A percentile compares a stretch with the other conserved stretches of the same genome.
phyloP scores from a whole-genome alignment of 1,140 invertebrate genomes.

The Orius insidiosus region DNA sequence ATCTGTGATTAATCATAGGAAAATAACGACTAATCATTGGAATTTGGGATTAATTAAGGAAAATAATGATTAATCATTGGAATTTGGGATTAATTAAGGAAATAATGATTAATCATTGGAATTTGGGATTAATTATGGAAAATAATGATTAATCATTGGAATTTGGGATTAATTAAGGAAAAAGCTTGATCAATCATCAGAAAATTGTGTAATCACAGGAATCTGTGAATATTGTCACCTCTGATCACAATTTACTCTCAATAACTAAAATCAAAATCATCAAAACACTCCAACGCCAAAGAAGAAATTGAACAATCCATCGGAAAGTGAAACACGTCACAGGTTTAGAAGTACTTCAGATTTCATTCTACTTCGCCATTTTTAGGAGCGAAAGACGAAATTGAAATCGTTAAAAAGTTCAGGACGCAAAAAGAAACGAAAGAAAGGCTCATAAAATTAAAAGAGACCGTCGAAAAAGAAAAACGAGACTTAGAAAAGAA shows the following conservation, averaged over 20 bases:
- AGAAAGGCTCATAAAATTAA: conserved; percentile 43
- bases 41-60: background rate
- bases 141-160: no score
- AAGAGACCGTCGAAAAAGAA: conserved; percentile 47
- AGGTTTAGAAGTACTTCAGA: conserved; percentile 2
- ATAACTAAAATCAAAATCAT: background rate
- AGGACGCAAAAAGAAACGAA: conserved; percentile 49
- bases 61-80: background rate
- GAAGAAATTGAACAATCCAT: conserved; percentile 6
- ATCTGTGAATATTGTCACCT: no score
- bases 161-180: no score
- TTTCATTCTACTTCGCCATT: background rate
- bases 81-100: no score
- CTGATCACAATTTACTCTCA: no score
- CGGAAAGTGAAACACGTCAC: conserved; percentile 13
- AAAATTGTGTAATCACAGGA: no score
- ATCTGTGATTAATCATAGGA: no score
- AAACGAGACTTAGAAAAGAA: conserved; percentile 48
- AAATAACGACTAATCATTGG: no score
- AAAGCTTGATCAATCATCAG: no score
- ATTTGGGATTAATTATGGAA: no score
- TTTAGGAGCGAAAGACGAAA: conserved; percentile 45
- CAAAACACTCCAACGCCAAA: conserved; percentile 2
- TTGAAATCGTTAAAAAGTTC: conserved; percentile 55
- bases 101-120: no score